These are phyloP conservation scores for Dendrocopos noguchii DNA, from an alignment of 2,113 vertebrate species.

Conservation along the genomic window DNA sequence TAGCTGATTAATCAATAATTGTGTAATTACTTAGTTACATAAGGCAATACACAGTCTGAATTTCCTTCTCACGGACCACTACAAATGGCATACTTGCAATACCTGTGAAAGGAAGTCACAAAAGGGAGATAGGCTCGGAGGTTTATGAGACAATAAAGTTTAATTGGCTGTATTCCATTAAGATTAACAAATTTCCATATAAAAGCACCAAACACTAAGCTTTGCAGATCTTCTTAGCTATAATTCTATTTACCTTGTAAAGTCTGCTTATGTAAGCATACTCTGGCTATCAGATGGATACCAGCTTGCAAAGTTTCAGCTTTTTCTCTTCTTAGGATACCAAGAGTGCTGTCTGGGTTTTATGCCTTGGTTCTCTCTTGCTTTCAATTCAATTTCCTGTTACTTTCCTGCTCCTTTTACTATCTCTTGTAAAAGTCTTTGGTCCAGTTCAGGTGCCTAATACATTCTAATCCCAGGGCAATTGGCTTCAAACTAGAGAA, in stretches of 20 bases:
- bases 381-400: neutral
- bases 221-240: neutral
- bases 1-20: slow-evolving; percentile 16
- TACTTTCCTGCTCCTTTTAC: neutral
- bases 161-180: neutral
- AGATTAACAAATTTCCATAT: neutral
- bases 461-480: neutral
- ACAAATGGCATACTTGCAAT: neutral
- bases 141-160: slow-evolving; percentile 11
- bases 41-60: neutral
- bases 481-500: no score
- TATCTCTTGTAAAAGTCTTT: neutral
- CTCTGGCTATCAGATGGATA: neutral
- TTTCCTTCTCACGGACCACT: neutral
- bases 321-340: neutral
- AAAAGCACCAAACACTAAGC: neutral
- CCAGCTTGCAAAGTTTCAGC: neutral
- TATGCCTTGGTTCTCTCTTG: neutral
- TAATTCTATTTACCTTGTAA: neutral
- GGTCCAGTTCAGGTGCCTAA: neutral
- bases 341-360: fast-evolving
- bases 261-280: neutral
- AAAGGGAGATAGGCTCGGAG: neutral
- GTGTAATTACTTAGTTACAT: neutral
- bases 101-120: neutral